phyloP scores from a whole-genome alignment of 2,797 vertebrate genomes.

The Protonibea diacanthus region DNA sequence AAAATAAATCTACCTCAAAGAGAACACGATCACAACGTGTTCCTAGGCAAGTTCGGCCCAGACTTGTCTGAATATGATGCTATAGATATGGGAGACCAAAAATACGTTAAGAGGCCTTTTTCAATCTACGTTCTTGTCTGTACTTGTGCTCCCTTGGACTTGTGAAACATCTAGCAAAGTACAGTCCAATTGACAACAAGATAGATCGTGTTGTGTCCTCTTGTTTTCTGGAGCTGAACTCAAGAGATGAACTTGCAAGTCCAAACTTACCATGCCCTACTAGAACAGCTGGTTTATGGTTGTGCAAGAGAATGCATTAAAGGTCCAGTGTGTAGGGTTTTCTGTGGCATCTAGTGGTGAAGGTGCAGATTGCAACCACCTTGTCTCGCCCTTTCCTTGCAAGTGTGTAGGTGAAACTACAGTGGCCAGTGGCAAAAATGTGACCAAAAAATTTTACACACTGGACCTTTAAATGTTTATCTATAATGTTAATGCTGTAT shows the following conservation, averaged over 20 bases:
- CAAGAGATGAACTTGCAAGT: background rate
- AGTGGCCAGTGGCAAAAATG: too few species aligned
- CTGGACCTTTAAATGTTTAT: background rate
- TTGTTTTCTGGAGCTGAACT: background rate
- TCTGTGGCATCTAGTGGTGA: too few species aligned
- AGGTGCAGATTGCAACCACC: too few species aligned
- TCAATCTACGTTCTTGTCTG: too few species aligned
- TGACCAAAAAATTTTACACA: too few species aligned
- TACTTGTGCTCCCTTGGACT: background rate
- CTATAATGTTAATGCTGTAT: background rate
- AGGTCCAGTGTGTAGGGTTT: too few species aligned
- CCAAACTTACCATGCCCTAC: background rate
- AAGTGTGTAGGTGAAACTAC: too few species aligned
- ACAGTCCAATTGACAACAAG: background rate
- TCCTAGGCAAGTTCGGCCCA: conserved; percentile 3
- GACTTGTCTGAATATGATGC: background rate
- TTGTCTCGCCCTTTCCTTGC: too few species aligned
- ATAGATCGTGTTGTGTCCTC: background rate
- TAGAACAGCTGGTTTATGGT: background rate
- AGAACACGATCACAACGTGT: background rate
- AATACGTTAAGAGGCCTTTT: background rate
- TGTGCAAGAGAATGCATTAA: background rate
- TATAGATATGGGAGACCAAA: background rate
- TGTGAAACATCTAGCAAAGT: background rate
- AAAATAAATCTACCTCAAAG: conserved; percentile 6